phyloP scores from a whole-genome alignment of 2,888 invertebrate species.

The Sinopyrophorus schimmeli region DNA sequence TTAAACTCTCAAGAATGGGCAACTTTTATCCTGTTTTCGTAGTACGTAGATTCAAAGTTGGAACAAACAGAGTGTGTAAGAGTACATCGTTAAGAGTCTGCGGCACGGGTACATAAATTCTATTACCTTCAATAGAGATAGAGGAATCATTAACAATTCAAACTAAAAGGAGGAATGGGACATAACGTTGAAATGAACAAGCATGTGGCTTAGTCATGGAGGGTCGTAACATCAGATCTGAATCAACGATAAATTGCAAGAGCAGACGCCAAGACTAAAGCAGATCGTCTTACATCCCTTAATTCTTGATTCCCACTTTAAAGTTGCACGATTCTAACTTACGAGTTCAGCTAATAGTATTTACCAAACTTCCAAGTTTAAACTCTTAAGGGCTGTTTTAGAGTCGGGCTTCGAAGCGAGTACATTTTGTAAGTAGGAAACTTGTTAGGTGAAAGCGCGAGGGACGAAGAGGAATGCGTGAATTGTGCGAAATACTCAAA shows the following conservation, averaged over 20 bases:
- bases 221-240: slow-evolving; percentile 25
- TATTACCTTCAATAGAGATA: slow-evolving; percentile 21
- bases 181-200: slow-evolving; percentile 22
- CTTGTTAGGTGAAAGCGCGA: slow-evolving; percentile 13
- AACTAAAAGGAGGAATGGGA: slow-evolving; percentile 18
- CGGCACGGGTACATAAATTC: slow-evolving; percentile 19
- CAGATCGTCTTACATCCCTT: slow-evolving; percentile 23
- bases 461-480: slow-evolving; percentile 4
- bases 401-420: slow-evolving; percentile 15
- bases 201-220: slow-evolving; percentile 22
- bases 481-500: too few relatives aligned
- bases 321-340: slow-evolving; percentile 29
- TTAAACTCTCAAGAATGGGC: too few relatives aligned
- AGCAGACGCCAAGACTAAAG: slow-evolving; percentile 16
- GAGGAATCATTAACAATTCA: slow-evolving; percentile 28
- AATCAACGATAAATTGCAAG: slow-evolving; percentile 27
- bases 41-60: too few relatives aligned
- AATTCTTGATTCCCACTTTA: slow-evolving; percentile 30
- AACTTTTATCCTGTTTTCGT: too few relatives aligned
- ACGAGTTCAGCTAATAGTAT: slow-evolving; percentile 24
- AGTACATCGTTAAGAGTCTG: slow-evolving; percentile 1
- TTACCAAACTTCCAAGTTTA: slow-evolving; percentile 26
- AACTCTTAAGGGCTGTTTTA: slow-evolving; percentile 26
- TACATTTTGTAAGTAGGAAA: slow-evolving; percentile 7
- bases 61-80: background rate